Conservation (phyloP, 2,113 vertebrate genomes). For the Planiliza haematocheilus region DNA sequence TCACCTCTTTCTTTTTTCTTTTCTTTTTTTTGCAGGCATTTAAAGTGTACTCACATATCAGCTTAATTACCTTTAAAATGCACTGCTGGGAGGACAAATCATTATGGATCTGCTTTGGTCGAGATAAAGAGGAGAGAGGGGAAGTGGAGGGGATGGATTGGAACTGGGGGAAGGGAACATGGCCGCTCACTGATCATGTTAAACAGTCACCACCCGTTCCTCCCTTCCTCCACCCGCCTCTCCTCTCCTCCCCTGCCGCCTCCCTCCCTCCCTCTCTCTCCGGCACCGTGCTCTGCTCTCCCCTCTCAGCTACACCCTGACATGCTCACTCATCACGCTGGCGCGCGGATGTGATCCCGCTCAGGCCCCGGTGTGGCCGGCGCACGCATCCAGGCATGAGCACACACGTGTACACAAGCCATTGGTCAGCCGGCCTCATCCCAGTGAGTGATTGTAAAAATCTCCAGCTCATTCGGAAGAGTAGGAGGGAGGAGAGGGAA, state of each 20-base stretch:
- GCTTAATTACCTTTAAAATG: slow-evolving; percentile 68
- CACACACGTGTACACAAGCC: slow-evolving; percentile 10
- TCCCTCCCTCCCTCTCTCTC: slow-evolving; percentile 53
- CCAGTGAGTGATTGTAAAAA: slow-evolving; percentile 66
- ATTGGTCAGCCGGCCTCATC: slow-evolving; percentile 66
- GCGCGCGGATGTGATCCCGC: slow-evolving; percentile 24
- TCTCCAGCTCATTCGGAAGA: slow-evolving; percentile 52
- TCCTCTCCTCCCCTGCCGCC: slow-evolving; percentile 41
- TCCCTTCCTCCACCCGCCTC: slow-evolving; percentile 55
- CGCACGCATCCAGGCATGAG: background rate
- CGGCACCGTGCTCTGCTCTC: slow-evolving; percentile 20
- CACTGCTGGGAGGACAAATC: slow-evolving; percentile 39
- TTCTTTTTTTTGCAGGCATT: slow-evolving; percentile 6
- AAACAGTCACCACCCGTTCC: slow-evolving; percentile 73
- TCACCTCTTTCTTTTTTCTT: slow-evolving; percentile 1
- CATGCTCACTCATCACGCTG: slow-evolving; percentile 64
- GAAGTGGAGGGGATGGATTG: slow-evolving; percentile 45
- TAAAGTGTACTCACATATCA: slow-evolving; percentile 56
- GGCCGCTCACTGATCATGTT: slow-evolving; percentile 78
- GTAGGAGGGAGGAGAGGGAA: slow-evolving; percentile 24
- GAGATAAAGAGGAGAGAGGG: slow-evolving; percentile 33
- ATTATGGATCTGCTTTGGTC: slow-evolving; percentile 46
- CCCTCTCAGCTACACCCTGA: slow-evolving; percentile 60
- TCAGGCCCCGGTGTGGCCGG: slow-evolving; percentile 26
- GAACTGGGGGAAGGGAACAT: slow-evolving; percentile 71